Evolutionary conservation across 2,797 vertebrate species (phyloP).

Genomic region (Micropoecilia bifurca): DNA sequence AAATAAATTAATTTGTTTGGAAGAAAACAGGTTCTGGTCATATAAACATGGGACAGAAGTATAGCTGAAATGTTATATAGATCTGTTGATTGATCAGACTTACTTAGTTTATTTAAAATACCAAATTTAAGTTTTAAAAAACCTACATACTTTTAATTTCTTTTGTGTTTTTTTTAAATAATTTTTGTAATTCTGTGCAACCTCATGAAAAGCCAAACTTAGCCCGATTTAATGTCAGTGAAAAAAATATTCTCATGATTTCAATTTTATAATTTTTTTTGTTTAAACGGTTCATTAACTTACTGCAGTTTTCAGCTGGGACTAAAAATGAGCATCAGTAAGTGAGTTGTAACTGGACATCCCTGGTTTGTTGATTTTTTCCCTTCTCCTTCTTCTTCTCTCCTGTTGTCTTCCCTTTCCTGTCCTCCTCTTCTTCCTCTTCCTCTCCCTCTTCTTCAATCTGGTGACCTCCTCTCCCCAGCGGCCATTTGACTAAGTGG

Average conservation of each 20-base stretch:
- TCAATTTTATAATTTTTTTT: background rate
- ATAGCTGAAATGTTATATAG: no score
- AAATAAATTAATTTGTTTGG: no score
- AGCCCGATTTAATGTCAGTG: background rate
- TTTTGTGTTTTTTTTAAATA: background rate
- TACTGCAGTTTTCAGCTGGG: background rate
- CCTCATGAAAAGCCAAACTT: background rate
- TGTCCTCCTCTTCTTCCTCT: background rate
- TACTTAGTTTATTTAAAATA: background rate
- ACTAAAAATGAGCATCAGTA: background rate
- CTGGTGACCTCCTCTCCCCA: conserved; percentile 62
- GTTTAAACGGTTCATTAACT: background rate
- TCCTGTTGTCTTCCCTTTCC: background rate
- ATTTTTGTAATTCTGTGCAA: background rate
- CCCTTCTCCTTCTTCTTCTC: no score
- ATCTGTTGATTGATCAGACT: background rate
- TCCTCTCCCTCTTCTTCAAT: conserved; percentile 37
- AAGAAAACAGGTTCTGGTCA: no score
- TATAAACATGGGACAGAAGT: no score
- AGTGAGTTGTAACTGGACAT: background rate
- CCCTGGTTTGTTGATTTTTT: background rate
- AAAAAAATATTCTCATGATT: background rate
- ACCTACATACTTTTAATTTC: background rate
- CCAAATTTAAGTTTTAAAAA: background rate
- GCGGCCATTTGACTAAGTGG: conserved; percentile 69